Evolutionary conservation across 1,140 invertebrate genomes (phyloP), one percentile per base, ranked within the genome.

Genomic region (Phymastichus coffea): DNA sequence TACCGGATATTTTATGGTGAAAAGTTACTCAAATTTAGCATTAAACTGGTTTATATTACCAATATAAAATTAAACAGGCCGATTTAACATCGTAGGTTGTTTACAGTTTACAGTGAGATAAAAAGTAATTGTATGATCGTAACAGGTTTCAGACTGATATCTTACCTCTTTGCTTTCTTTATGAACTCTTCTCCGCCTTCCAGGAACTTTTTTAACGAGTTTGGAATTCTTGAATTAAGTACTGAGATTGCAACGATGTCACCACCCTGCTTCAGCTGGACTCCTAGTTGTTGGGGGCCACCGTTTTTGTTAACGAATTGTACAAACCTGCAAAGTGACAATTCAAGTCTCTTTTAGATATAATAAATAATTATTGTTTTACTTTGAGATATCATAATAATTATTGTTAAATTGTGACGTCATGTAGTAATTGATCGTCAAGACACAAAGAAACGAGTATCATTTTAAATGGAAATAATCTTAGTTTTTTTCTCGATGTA

Each of bases 211-310:
- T 82, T 82, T 52, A 86, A 65, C 20, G 76, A 80, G 55, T 84
- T 85, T 0, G 85, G 84, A 55, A 86, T 82, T 15, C 80, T 74
- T 2, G 81, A 80, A 66, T 85, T 82, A 1, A 84, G 77, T 1
- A 79, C 80, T 44, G 83, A 86, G 15, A 86, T 77, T 51, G 81
- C 82, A 12, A 86, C 80, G 53, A 86, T 82, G 62, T 84, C 83
- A 8, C 84, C 81, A 22, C 79, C 80, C 10, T 74, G 70, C 17
- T 79, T 69, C 2, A 85, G 57, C 57, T 85, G 84, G 0, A 83
- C 83, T 1, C 84, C 85, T n/a, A 86, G 64, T 28, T 84, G 80
- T 61, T 83, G 82, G 0, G 78, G 78, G 0, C 81, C 82, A 0
- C 76, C 76, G 58, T 70, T 74, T 65, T 84, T 83, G 26, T 67